Evolutionary conservation across 2,888 invertebrate species (phyloP).

Genomic region (Lysandra bellargus): DNA sequence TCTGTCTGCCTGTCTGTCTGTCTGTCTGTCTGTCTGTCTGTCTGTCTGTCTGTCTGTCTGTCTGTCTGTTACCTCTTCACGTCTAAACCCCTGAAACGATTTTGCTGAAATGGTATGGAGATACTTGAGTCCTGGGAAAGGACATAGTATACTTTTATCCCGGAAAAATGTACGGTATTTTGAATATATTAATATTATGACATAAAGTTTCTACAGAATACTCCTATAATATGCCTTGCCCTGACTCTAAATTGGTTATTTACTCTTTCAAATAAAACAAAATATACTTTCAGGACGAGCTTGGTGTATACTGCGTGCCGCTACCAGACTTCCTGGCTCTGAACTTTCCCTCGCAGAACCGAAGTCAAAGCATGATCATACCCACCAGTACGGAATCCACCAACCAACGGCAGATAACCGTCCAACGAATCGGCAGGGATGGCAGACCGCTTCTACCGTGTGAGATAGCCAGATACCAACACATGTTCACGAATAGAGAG

Average conservation of each 20-base stretch:
- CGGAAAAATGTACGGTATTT: no score
- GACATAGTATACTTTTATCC: no score
- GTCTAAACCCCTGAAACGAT: no score
- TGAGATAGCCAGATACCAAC: slow-evolving; percentile 74
- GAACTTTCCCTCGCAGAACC: slow-evolving; percentile 56
- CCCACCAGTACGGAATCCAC: slow-evolving; percentile 51
- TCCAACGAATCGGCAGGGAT: slow-evolving; percentile 80
- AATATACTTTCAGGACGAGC: slow-evolving; percentile 60
- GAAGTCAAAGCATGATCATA: slow-evolving; percentile 51
- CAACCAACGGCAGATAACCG: slow-evolving; percentile 73
- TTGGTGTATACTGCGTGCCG: slow-evolving; percentile 70
- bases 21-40: no score
- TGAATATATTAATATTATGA: no score
- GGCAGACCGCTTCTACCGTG: slow-evolving; percentile 75
- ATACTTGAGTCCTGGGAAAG: no score
- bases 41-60: no score
- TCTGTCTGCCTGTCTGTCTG: no score
- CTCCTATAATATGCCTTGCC: no score
- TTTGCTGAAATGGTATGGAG: no score
- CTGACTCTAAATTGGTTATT: not conserved
- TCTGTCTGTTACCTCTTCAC: no score
- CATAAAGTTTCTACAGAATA: no score
- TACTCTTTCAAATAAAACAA: not conserved
- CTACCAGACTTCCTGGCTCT: slow-evolving; percentile 67
- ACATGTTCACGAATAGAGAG: slow-evolving; percentile 60